phyloP scores from a whole-genome alignment of 2,888 invertebrate genomes.

The Pyralis farinalis region DNA sequence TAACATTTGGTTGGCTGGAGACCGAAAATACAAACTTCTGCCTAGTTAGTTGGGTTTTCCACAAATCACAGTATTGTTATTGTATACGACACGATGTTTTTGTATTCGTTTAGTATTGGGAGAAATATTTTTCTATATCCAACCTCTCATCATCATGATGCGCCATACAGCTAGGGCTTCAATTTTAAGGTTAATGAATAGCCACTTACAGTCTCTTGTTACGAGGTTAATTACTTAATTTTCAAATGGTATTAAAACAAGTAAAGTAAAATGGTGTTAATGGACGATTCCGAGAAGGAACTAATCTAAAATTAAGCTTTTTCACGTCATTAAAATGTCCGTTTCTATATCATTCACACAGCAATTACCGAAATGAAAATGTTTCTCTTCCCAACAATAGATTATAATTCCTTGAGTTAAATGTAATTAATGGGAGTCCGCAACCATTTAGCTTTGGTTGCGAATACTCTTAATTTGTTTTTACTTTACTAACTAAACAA shows the following conservation, averaged over 20 bases:
- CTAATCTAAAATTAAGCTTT: conserved; percentile 5
- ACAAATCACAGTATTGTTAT: too few relatives aligned
- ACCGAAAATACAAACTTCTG: too few relatives aligned
- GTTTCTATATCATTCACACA: neutral
- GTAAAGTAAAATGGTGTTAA: neutral
- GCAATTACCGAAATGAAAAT: conserved; percentile 1
- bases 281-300: conserved; percentile 1
- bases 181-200: too few relatives aligned
- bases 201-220: too few relatives aligned
- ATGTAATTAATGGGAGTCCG: conserved; percentile 10
- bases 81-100: too few relatives aligned
- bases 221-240: too few relatives aligned
- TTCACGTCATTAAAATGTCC: neutral
- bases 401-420: conserved; percentile 1
- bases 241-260: neutral
- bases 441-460: neutral
- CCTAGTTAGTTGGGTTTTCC: too few relatives aligned
- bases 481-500: conserved; percentile 7
- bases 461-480: conserved; percentile 10
- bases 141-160: too few relatives aligned
- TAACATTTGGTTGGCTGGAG: too few relatives aligned
- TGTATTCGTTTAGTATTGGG: too few relatives aligned
- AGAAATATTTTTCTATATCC: too few relatives aligned
- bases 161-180: too few relatives aligned
- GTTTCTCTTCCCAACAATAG: neutral